Base-by-base conservation (phyloP, 2,797 vertebrate species). In the Eutrigla gurnardus region DNA sequence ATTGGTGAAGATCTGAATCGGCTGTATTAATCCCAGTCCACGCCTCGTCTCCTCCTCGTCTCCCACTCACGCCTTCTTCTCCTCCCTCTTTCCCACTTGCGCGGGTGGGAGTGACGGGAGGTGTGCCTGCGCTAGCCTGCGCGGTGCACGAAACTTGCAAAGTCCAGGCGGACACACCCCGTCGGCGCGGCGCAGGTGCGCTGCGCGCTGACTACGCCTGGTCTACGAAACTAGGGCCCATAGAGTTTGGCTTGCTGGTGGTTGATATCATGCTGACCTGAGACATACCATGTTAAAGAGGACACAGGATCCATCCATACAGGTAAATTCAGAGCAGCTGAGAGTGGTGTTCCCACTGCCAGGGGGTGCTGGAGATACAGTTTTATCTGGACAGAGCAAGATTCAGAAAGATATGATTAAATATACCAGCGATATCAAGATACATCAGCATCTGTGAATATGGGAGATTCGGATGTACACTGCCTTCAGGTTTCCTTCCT, bases 311-410 rank as follows among this genome's bases (percentile, higher is more conserved):
- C 96, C 95, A 25, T 93, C 87, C 0, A 89, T 77, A 25, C 97
- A 98, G 57, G 92, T 90, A 74, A 95, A 97, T 69, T 97, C 96
- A 0, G 92, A 59, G 59, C 97, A 98, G n/a, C 50, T 68, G 1
- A 52, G 37, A 0, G 92, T 95, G 50, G 15, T 55, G 70, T 96
- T 96, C 54, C 70, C 80, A 3, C 65, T 40, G 4, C 80, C 85
- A 49, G 92, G 86, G 3, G 80, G 88, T 7, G 7, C 46, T 45
- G 93, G 88, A 15, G 90, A 81, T 2, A 87, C 65, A 1, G 82
- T 84, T 61, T 89, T 88, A 78, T 90, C 93, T 95, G 55, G 9
- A 75, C 2, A 75, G 12, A 64, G 47, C 14, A 65, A 63, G 1
- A 84, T 36, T 43, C 58, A 2, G n/a, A 89, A 49, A 69, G 2